Conservation (phyloP, 2,888 invertebrate species). For the Drosophila trichaetosa region DNA sequence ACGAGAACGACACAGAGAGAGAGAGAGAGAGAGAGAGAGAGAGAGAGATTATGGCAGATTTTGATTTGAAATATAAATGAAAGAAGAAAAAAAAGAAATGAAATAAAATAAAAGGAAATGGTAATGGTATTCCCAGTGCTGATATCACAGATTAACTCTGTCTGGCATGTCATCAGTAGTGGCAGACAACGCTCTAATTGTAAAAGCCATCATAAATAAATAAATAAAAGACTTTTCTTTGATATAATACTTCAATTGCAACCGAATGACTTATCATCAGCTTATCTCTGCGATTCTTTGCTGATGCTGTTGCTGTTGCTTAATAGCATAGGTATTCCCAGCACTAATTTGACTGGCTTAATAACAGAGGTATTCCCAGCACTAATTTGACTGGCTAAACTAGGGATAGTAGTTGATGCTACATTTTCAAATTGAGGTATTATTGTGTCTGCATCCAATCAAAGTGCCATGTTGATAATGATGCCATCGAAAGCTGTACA, state of each 20-base stretch:
- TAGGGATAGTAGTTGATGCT: neutral
- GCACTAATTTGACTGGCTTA: no score
- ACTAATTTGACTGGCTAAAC: neutral
- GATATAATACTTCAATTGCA: neutral
- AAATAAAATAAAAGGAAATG: neutral
- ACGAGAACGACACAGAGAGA: neutral
- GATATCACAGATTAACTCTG: neutral
- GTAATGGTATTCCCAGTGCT: constrained; percentile 2
- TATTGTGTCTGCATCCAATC: neutral
- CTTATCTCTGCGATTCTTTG: neutral
- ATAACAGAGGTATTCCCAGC: neutral
- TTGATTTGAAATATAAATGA: constrained; percentile 4
- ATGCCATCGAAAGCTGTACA: neutral
- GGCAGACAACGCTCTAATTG: neutral
- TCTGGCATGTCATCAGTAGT: neutral
- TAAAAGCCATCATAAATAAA: neutral
- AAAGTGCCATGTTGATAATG: neutral
- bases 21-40: neutral
- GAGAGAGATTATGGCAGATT: neutral
- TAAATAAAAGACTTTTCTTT: neutral
- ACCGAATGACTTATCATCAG: neutral
- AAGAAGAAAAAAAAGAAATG: neutral
- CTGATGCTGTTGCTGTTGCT: no score
- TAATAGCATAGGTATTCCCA: no score
- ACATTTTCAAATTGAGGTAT: neutral